phyloP scores from a whole-genome alignment of 2,797 vertebrate genomes.

The Peromyscus attwateri region DNA sequence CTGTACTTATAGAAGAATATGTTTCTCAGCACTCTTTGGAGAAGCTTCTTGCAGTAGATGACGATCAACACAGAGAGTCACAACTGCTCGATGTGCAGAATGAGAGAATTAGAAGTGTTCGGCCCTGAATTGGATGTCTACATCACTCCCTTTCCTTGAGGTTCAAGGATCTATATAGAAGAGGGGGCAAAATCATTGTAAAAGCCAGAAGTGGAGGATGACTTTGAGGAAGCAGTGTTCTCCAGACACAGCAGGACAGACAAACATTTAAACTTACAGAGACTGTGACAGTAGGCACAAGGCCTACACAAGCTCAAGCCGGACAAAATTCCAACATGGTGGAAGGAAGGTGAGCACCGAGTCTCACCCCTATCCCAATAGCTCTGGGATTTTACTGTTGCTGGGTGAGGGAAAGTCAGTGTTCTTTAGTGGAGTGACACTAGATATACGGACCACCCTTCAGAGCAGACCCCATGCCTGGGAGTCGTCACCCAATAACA shows the following conservation, averaged over 20 bases:
- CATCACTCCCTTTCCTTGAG: background rate
- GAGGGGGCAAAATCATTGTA: background rate
- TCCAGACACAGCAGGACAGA: background rate
- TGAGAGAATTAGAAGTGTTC: background rate
- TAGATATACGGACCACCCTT: background rate
- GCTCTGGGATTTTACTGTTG: background rate
- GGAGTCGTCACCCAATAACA: too few relatives aligned
- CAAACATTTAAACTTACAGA: background rate
- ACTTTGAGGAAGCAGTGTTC: background rate
- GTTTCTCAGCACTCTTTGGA: background rate
- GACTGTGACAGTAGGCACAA: too few relatives aligned
- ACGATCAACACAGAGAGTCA: background rate
- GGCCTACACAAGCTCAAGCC: rapidly evolving
- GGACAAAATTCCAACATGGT: background rate
- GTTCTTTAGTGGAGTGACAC: too few relatives aligned
- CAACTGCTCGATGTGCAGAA: background rate
- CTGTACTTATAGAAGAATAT: background rate
- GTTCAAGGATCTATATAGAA: background rate
- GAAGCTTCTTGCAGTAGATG: background rate
- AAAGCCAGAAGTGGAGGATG: background rate
- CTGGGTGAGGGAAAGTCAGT: too few relatives aligned
- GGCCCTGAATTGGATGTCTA: too few relatives aligned
- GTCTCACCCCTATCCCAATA: background rate
- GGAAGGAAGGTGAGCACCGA: background rate
- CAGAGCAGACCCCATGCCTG: too few relatives aligned